Evolutionary conservation across 1,140 invertebrate genomes (phyloP).

Genomic region (Pentalonia nigronervosa): DNA sequence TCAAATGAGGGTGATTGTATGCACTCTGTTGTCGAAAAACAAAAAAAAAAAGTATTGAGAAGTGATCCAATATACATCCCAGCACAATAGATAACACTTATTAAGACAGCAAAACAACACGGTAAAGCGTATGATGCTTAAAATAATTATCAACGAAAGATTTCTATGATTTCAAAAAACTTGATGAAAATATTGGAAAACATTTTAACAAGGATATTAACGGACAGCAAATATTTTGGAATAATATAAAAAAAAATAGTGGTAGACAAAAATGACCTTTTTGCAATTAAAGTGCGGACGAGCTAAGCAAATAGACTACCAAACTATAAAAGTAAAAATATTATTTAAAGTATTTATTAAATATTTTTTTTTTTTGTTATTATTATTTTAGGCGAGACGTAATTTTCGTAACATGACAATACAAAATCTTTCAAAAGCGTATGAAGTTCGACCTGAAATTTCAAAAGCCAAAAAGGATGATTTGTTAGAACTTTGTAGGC

Average conservation of each 20-base stretch:
- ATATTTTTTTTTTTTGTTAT: background rate
- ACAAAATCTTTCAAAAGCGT: conserved; percentile 24
- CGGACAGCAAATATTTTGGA: background rate
- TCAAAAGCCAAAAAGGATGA: conserved; percentile 21
- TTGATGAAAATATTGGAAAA: conserved; percentile 14
- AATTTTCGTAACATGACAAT: conserved; percentile 18
- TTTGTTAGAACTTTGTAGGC: conserved; percentile 29
- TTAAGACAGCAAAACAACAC: conserved; percentile 26
- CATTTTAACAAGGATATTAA: conserved; percentile 22
- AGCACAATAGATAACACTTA: conserved; percentile 7
- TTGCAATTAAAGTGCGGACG: background rate
- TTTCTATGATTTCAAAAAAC: conserved; percentile 37
- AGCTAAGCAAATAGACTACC: conserved; percentile 26
- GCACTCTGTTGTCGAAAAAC: conserved; percentile 24
- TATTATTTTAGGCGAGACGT: conserved; percentile 30
- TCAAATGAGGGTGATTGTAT: conserved; percentile 22
- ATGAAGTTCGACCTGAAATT: conserved; percentile 26
- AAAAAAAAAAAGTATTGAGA: conserved; percentile 31
- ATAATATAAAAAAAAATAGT: conserved; percentile 13
- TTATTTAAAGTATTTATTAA: conserved; percentile 23
- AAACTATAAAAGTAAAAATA: conserved; percentile 33
- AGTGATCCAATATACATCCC: conserved; percentile 20
- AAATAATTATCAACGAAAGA: background rate
- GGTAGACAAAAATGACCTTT: background rate
- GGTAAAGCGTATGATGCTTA: background rate